These are phyloP conservation scores for Chaetophractus vellerosus DNA, from an alignment of 2,797 vertebrate genomes.

Conservation along the genomic window DNA sequence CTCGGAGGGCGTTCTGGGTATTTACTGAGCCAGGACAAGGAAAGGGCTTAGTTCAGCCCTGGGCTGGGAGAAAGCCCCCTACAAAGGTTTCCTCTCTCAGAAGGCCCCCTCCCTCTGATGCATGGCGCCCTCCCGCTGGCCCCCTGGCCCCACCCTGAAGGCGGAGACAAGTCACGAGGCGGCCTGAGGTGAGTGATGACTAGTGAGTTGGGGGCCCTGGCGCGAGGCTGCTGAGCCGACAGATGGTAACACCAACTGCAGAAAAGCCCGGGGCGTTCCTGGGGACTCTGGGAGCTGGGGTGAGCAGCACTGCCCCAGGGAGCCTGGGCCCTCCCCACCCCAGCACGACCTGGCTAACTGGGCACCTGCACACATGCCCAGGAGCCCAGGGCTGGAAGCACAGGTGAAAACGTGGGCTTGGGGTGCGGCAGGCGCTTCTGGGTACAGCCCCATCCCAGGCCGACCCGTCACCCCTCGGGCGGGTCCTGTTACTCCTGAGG, in stretches of 20 bases:
- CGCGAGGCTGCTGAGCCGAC: neutral
- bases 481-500: neutral
- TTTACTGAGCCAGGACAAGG: neutral
- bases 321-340: neutral
- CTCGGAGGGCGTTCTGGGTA: neutral
- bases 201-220: neutral
- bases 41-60: neutral
- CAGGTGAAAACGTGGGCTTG: neutral
- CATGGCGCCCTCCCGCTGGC: no score
- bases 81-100: neutral
- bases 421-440: neutral
- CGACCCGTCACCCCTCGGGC: neutral
- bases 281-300: neutral
- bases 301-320: neutral
- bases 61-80: neutral
- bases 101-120: neutral
- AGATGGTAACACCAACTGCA: neutral
- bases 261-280: neutral
- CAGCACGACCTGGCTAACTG: fast-evolving
- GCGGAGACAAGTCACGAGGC: neutral
- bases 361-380: neutral
- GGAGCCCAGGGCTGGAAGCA: neutral
- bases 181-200: neutral
- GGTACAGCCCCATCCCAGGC: neutral
- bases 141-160: neutral